Conservation (phyloP, 1,140 invertebrate genomes). For the Cyphomyrmex costatus region DNA sequence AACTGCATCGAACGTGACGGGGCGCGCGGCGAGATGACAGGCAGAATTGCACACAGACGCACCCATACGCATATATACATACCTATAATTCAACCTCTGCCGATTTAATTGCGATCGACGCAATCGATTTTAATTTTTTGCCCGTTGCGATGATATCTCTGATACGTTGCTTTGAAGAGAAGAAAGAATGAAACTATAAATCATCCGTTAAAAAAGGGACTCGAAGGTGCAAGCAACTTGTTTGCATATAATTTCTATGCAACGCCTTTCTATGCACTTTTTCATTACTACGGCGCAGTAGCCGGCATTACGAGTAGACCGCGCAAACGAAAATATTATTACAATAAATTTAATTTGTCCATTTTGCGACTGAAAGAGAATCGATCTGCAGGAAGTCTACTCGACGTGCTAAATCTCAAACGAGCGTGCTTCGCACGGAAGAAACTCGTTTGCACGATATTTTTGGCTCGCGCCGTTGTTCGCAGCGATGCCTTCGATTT, state of each 20-base stretch:
- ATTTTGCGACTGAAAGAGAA: neutral
- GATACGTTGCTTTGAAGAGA: neutral
- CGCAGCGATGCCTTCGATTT: conserved; percentile 8
- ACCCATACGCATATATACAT: neutral
- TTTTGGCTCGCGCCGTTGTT: conserved; percentile 3
- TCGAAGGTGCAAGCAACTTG: neutral
- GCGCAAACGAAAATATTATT: conserved; percentile 22
- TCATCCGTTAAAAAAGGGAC: neutral
- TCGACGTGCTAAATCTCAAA: neutral
- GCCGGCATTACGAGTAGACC: neutral
- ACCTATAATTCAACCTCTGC: conserved; percentile 41
- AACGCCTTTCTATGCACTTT: neutral
- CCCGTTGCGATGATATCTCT: neutral
- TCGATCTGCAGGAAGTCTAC: conserved; percentile 1
- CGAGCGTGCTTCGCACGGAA: neutral
- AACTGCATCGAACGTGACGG: conserved; percentile 45
- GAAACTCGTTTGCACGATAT: conserved; percentile 22
- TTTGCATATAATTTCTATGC: conserved; percentile 17
- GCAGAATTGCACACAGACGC: conserved; percentile 6
- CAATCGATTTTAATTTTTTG: conserved; percentile 46
- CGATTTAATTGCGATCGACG: conserved; percentile 46
- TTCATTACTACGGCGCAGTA: neutral
- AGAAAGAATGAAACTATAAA: conserved; percentile 8
- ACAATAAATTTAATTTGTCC: neutral
- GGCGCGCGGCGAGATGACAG: conserved; percentile 25